Evolutionary conservation across 2,113 vertebrate genomes (phyloP).

Genomic region (Macrotus californicus): DNA sequence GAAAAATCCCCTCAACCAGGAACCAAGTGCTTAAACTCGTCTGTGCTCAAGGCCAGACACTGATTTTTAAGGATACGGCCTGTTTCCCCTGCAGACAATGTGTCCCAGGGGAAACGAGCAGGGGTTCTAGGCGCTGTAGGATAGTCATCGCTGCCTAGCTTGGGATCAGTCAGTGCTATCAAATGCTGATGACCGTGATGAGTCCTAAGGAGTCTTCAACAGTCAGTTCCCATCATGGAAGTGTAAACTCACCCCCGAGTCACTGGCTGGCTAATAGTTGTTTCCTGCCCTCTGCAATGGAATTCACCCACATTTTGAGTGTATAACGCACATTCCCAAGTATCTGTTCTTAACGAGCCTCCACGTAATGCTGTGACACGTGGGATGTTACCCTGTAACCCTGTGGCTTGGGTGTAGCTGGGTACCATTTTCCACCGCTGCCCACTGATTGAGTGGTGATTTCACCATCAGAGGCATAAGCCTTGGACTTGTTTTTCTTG

Average conservation of each 20-base stretch:
- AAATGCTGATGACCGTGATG: neutral
- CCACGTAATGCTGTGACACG: fast-evolving
- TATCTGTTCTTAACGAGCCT: neutral
- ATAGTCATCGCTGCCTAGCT: neutral
- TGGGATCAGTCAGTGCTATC: neutral
- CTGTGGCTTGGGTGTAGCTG: neutral
- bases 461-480: neutral
- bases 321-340: neutral
- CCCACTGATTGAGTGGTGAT: neutral
- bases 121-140: neutral
- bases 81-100: neutral
- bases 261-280: neutral
- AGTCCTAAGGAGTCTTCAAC: neutral
- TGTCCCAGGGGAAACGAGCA: neutral
- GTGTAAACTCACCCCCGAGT: neutral
- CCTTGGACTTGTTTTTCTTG: conserved; percentile 34
- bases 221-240: neutral
- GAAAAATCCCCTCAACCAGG: neutral
- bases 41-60: neutral
- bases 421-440: neutral
- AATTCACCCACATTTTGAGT: neutral
- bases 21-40: neutral
- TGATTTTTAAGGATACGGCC: neutral
- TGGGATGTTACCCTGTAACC: neutral
- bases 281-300: neutral